Conservation (phyloP, 2,888 invertebrate genomes). For the Taphrorychus bicolor region DNA sequence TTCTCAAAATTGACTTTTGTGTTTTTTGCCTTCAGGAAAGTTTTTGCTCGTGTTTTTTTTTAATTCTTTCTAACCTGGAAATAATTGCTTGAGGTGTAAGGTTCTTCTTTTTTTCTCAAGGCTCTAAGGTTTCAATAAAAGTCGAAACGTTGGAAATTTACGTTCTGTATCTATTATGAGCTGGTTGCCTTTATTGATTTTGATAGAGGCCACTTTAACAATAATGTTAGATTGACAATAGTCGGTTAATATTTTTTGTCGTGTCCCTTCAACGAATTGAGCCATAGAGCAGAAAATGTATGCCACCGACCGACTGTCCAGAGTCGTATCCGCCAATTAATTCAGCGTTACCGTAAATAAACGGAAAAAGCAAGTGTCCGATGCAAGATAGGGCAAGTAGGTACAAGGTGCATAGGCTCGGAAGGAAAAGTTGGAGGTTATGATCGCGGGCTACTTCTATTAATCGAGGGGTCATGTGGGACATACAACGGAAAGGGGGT, state of each 20-base stretch:
- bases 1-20: too few species aligned
- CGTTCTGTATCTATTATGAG: too few species aligned
- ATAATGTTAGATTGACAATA: too few species aligned
- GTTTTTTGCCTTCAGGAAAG: too few species aligned
- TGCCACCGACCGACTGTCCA: conserved; percentile 17
- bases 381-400: conserved; percentile 29
- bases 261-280: background rate
- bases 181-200: too few species aligned
- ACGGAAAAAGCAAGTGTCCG: conserved; percentile 37
- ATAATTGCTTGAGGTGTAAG: too few species aligned
- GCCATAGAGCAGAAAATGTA: conserved; percentile 22
- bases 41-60: too few species aligned
- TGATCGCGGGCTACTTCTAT: conserved; percentile 33
- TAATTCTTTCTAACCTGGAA: too few species aligned
- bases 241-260: background rate
- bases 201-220: too few species aligned
- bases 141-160: too few species aligned
- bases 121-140: too few species aligned
- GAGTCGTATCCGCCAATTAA: conserved; percentile 27
- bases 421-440: conserved; percentile 35
- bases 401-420: conserved; percentile 28
- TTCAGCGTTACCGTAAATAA: conserved; percentile 30
- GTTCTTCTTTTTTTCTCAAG: too few species aligned
- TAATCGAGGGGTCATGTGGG: conserved; percentile 39
- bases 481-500: conserved; percentile 44